A percentile compares a stretch with the other conserved stretches of the same genome.
phyloP scores from a whole-genome alignment of 2,797 vertebrate species.

The Garrulus glandarius region DNA sequence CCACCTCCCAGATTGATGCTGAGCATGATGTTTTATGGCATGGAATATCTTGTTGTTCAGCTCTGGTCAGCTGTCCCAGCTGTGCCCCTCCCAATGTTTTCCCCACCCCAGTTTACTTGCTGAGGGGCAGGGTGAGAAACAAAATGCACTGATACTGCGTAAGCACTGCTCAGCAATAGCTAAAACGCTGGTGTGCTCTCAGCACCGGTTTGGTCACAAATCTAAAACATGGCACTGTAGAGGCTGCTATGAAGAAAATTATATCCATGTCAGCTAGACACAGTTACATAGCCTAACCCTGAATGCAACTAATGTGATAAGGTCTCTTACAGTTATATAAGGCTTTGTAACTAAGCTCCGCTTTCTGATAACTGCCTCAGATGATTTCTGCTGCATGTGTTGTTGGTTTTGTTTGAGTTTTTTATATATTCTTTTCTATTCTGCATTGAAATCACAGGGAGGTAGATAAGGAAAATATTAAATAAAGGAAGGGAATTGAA shows the following conservation, averaged over 20 bases:
- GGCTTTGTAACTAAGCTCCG: neutral
- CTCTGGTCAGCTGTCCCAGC: neutral
- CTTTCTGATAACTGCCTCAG: neutral
- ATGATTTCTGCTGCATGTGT: neutral
- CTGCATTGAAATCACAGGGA: neutral
- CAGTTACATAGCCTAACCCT: neutral
- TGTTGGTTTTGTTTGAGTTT: neutral
- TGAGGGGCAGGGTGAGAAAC: neutral
- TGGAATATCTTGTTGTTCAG: neutral
- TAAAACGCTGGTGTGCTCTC: neutral
- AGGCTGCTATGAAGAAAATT: neutral
- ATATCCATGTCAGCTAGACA: neutral
- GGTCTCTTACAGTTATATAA: neutral
- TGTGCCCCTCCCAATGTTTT: neutral
- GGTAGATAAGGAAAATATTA: neutral
- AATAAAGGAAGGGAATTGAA: neutral
- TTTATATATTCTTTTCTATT: neutral
- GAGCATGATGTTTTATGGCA: neutral
- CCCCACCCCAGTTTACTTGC: neutral
- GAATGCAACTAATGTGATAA: neutral
- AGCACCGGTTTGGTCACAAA: neutral
- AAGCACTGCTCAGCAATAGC: neutral
- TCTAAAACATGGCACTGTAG: neutral
- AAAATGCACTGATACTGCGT: neutral
- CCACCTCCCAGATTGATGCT: rapidly evolving